Conservation (phyloP, 2,888 invertebrate genomes). For the Aleiodes leptofemur region DNA sequence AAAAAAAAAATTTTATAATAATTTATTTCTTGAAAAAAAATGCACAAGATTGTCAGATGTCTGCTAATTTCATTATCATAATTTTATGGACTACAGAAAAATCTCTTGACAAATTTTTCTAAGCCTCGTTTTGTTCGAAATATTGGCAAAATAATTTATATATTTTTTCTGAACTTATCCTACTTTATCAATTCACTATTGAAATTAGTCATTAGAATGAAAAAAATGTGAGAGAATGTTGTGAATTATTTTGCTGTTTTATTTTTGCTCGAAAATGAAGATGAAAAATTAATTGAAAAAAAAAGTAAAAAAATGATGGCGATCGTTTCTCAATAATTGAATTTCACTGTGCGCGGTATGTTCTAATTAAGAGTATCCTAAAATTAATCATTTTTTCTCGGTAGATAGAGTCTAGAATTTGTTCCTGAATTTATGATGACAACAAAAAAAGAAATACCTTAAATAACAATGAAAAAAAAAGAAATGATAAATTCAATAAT, state of each 20-base stretch:
- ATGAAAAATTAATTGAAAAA: conserved; percentile 1
- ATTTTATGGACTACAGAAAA: no score
- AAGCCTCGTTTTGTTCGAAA: no score
- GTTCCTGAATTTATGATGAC: conserved; percentile 61
- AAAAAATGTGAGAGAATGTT: not conserved
- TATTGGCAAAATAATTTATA: no score
- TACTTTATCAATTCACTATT: not conserved
- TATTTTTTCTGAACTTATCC: no score
- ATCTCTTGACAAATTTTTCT: no score
- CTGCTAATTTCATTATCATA: no score
- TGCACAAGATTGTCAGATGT: no score
- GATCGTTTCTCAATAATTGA: conserved; percentile 52
- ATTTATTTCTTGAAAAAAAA: no score
- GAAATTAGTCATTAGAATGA: not conserved
- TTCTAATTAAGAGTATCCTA: conserved; percentile 54
- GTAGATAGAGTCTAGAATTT: conserved; percentile 60
- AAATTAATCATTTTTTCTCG: conserved; percentile 54
- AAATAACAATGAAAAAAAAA: conserved; percentile 46
- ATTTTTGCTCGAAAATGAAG: conserved; percentile 7
- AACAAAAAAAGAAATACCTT: conserved; percentile 36
- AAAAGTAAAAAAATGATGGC: conserved; percentile 21
- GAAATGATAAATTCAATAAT: conserved; percentile 7
- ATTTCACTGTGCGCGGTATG: conserved; percentile 59
- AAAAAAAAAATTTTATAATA: no score
- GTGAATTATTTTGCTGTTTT: not conserved